These are phyloP conservation scores for Erpornis zantholeuca DNA, from an alignment of 2,113 vertebrate species.

Conservation along the genomic window DNA sequence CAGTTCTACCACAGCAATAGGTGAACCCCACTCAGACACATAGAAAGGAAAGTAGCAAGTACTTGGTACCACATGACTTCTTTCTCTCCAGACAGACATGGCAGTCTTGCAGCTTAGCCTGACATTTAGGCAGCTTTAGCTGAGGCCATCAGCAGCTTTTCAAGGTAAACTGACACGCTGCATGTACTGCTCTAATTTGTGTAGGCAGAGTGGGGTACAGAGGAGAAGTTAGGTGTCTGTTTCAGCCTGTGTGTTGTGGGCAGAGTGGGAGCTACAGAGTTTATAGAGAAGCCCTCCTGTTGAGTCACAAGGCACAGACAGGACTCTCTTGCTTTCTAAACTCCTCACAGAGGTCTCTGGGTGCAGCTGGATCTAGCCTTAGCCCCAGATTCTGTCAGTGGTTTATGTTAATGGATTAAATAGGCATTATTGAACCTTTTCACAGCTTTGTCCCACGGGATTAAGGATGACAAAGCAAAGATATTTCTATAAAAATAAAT, in stretches of 20 bases:
- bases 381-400: accelerated
- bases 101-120: not conserved
- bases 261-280: not conserved
- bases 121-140: not conserved
- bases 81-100: not conserved
- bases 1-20: not conserved
- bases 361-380: not conserved
- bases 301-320: not conserved
- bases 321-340: not conserved
- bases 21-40: not conserved
- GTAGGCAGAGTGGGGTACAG: not conserved
- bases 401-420: not conserved
- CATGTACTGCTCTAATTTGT: not conserved
- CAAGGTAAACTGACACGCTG: not conserved
- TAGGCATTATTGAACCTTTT: not conserved
- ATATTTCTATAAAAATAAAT: not conserved
- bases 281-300: not conserved
- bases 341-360: not conserved
- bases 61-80: not conserved
- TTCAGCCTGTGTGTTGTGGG: not conserved
- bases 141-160: not conserved
- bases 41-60: not conserved
- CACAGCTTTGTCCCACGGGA: not conserved
- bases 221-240: not conserved
- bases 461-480: not conserved